A percentile compares a stretch with the other conserved stretches of the same genome.
These are phyloP conservation scores for Shinisaurus crocodilurus DNA, from an alignment of 2,113 vertebrate species.

Conservation along the genomic window DNA sequence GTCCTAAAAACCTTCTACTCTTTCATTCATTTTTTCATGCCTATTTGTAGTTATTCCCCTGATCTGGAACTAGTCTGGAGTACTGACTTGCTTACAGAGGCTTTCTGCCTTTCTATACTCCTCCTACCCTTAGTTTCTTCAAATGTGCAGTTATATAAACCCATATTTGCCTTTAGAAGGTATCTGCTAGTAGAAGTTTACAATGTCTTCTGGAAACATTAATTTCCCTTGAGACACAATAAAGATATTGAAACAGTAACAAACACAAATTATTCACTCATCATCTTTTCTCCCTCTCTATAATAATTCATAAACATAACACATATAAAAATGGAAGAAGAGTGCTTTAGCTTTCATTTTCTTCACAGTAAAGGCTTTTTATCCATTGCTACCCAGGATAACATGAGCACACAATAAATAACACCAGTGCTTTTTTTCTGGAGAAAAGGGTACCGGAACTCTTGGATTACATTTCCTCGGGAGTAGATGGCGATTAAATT, in stretches of 20 bases:
- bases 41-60: too few relatives aligned
- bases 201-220: background rate
- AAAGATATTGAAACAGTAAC: conserved; percentile 66
- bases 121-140: background rate
- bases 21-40: too few relatives aligned
- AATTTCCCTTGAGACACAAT: conserved; percentile 9
- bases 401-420: background rate
- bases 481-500: too few relatives aligned
- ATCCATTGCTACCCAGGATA: conserved; percentile 26
- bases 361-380: conserved; percentile 38
- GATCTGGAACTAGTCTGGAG: too few relatives aligned
- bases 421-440: too few relatives aligned
- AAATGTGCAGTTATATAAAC: background rate
- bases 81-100: background rate
- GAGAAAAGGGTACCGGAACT: too few relatives aligned
- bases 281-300: conserved; percentile 29
- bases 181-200: too few relatives aligned
- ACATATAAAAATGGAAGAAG: conserved; percentile 45
- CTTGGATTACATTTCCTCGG: too few relatives aligned
- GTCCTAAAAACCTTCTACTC: too few relatives aligned
- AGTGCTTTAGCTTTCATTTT: conserved; percentile 42
- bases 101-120: background rate
- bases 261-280: conserved; percentile 53
- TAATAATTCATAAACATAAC: conserved; percentile 46
- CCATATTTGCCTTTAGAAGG: background rate